Evolutionary conservation across 2,797 vertebrate genomes (phyloP).

Genomic region (Sebastes hubbsi): DNA sequence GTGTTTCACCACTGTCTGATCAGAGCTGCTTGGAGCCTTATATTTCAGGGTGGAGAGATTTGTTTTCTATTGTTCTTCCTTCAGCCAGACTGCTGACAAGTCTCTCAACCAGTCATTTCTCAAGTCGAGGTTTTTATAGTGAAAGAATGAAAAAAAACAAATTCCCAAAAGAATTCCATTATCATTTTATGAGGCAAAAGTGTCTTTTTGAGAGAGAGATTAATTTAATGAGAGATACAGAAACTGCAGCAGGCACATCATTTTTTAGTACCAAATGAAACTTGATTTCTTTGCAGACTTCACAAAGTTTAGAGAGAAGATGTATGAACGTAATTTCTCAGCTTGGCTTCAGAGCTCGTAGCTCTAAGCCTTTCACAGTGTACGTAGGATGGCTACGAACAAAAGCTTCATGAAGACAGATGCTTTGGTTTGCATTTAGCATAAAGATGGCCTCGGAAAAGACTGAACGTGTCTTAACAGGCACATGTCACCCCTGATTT

Average conservation of each 20-base stretch:
- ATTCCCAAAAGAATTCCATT: slow-evolving; percentile 38
- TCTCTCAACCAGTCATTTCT: slow-evolving; percentile 24
- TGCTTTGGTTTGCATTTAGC: not conserved
- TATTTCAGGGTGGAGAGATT: slow-evolving; percentile 16
- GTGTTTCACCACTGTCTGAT: slow-evolving; percentile 13
- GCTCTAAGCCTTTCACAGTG: not conserved
- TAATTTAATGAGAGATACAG: slow-evolving; percentile 37
- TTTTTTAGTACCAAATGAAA: slow-evolving; percentile 36
- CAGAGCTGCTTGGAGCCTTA: not conserved
- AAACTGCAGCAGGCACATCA: slow-evolving; percentile 16
- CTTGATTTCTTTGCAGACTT: slow-evolving; percentile 24
- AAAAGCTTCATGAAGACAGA: not conserved
- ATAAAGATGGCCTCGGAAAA: not conserved
- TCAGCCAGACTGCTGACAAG: slow-evolving; percentile 12
- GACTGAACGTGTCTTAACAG: not conserved
- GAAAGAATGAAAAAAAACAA: not conserved
- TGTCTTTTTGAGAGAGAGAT: slow-evolving; percentile 31
- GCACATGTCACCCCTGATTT: slow-evolving; percentile 15
- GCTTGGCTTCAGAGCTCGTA: not conserved
- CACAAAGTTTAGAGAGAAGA: slow-evolving; percentile 21
- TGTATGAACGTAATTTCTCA: slow-evolving; percentile 1
- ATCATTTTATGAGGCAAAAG: slow-evolving; percentile 43
- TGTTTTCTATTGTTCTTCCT: slow-evolving; percentile 30
- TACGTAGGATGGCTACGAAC: not conserved
- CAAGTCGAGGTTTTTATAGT: slow-evolving; percentile 26